Conservation (phyloP, 2,797 vertebrate species). For the Sebastes nivosus region DNA sequence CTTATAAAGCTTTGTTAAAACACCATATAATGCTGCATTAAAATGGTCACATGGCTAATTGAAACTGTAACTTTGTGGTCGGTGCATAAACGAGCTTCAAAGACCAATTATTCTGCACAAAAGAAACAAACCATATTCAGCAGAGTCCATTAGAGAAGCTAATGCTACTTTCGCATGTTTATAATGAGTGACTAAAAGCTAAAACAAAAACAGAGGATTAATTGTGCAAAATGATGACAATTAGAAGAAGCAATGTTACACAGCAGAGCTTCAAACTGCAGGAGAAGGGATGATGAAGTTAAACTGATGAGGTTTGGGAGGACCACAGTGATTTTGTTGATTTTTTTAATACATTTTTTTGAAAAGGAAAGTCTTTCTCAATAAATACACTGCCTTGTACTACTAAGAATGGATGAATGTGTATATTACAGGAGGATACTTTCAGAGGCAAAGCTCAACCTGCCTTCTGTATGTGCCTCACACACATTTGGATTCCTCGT, state of each 20-base stretch:
- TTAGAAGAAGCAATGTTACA: constrained; percentile 1
- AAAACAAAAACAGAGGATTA: constrained; percentile 33
- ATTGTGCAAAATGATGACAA: constrained; percentile 13
- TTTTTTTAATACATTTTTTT: background rate
- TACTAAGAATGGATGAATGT: background rate
- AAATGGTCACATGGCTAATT: background rate
- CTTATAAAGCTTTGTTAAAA: background rate
- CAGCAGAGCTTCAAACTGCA: background rate
- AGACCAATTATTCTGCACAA: constrained; percentile 37
- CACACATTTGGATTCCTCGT: background rate
- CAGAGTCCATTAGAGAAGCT: constrained; percentile 33
- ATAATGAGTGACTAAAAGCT: constrained; percentile 50
- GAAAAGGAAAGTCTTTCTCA: background rate
- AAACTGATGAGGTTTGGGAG: background rate
- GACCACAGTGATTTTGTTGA: background rate
- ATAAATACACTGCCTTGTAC: background rate
- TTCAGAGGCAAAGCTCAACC: constrained; percentile 10
- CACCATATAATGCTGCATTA: background rate
- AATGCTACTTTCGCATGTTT: constrained; percentile 32
- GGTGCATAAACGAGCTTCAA: constrained; percentile 9
- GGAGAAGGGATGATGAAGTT: background rate
- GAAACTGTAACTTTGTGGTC: constrained; percentile 2
- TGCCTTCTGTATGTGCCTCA: background rate
- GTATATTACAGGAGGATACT: background rate
- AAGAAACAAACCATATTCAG: constrained; percentile 39